phyloP scores from a whole-genome alignment of 2,113 vertebrate genomes.

The Pelodiscus sinensis region DNA sequence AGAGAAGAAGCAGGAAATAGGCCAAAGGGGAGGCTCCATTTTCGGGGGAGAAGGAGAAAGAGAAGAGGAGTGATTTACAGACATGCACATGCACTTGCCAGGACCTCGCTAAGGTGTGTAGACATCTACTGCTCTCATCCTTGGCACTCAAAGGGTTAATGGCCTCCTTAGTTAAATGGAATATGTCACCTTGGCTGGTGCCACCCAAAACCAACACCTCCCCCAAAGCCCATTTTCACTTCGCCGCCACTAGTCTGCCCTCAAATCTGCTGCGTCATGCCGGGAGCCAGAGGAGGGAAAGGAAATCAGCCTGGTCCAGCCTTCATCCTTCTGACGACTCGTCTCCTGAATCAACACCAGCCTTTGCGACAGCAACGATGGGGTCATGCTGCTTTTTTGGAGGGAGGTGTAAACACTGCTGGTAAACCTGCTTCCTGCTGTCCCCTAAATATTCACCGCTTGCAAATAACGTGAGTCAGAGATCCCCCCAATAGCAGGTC shows the following conservation, averaged over 20 bases:
- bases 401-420: conserved; percentile 69
- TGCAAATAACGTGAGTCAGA: conserved; percentile 74
- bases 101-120: not conserved
- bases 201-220: conserved; percentile 8
- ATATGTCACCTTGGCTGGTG: not conserved
- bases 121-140: rapidly evolving
- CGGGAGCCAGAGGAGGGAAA: conserved; percentile 22
- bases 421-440: conserved; percentile 68
- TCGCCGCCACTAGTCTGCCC: conserved; percentile 23
- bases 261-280: conserved; percentile 62
- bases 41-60: not conserved
- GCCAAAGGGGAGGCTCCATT: not conserved
- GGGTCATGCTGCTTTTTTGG: conserved; percentile 61
- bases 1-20: not conserved
- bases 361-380: conserved; percentile 51
- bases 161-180: not conserved
- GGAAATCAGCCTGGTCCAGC: conserved; percentile 51
- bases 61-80: not conserved
- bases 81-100: rapidly evolving
- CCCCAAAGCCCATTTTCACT: not conserved
- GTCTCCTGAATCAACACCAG: conserved; percentile 41
- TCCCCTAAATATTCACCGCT: conserved; percentile 62
- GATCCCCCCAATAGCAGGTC: conserved; percentile 66
- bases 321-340: conserved; percentile 76
- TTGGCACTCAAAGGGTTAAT: not conserved